Conservation (phyloP, 1,140 invertebrate species). For the Asbolus verrucosus region DNA sequence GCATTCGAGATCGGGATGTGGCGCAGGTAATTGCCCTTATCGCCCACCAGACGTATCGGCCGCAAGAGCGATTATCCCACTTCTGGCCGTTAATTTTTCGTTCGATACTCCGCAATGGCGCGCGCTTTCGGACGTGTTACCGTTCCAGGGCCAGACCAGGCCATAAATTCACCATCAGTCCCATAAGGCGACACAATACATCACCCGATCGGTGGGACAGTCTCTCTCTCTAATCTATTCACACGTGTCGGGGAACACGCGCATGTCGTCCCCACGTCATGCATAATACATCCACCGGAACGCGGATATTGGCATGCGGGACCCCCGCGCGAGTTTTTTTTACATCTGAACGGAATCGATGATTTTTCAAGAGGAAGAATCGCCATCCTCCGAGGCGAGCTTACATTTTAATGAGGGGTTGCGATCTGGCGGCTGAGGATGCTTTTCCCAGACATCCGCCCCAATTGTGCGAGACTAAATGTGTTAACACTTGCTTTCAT, state of each 20-base stretch:
- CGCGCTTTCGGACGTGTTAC: not conserved
- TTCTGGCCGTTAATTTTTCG: conserved; percentile 15
- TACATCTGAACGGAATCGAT: conserved; percentile 22
- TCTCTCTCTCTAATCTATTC: conserved; percentile 22
- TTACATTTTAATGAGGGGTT: not conserved
- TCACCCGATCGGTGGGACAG: conserved; percentile 26
- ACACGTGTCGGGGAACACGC: conserved; percentile 22
- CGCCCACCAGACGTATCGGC: conserved; percentile 14
- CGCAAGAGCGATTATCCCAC: not conserved
- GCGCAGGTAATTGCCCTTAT: conserved; percentile 23
- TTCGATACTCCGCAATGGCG: not conserved
- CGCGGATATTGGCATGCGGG: conserved; percentile 9
- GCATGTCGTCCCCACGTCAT: conserved; percentile 4
- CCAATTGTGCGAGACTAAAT: too few relatives aligned
- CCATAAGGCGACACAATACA: conserved; percentile 32
- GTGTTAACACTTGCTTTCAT: too few relatives aligned
- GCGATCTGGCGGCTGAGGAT: too few relatives aligned
- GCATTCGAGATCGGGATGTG: conserved; percentile 16
- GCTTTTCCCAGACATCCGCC: too few relatives aligned
- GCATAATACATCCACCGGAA: conserved; percentile 20
- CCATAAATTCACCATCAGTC: conserved; percentile 19
- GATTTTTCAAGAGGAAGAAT: too few relatives aligned
- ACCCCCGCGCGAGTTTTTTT: conserved; percentile 9
- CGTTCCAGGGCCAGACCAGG: not conserved
- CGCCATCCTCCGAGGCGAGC: too few relatives aligned